Percentiles rank a stretch among this genome's conserved stretches.
Evolutionary conservation across 2,888 invertebrate species (phyloP).

Genomic region (Lasioglossum leucozonium): DNA sequence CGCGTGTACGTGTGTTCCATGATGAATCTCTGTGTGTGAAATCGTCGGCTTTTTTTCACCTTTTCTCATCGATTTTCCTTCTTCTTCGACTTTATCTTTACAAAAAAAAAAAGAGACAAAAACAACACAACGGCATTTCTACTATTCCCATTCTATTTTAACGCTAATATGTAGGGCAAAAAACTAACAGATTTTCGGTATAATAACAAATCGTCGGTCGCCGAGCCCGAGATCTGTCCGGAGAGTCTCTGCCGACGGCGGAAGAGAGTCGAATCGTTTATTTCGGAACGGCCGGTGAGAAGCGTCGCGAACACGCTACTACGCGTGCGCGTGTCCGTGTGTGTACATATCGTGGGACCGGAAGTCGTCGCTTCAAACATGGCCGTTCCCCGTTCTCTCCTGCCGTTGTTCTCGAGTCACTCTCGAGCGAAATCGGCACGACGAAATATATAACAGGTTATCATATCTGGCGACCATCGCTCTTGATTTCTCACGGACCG

Average conservation of each 20-base stretch:
- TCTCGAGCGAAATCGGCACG: conserved; percentile 55
- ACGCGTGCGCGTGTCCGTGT: too few species aligned
- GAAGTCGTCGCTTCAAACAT: neutral
- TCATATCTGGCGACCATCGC: conserved; percentile 68
- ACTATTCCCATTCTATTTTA: conserved; percentile 78
- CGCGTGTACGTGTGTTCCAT: neutral
- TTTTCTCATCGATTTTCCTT: conserved; percentile 8
- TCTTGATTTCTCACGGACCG: conserved; percentile 51
- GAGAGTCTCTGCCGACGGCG: neutral
- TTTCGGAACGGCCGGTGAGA: neutral
- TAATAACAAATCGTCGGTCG: conserved; percentile 79
- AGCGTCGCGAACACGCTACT: neutral
- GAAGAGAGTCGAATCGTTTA: neutral
- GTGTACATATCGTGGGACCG: neutral
- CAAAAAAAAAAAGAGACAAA: conserved; percentile 68
- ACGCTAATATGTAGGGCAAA: conserved; percentile 82
- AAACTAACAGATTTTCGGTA: conserved; percentile 82
- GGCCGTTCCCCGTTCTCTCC: neutral
- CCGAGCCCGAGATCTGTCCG: conserved; percentile 49
- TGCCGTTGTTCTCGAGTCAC: conserved; percentile 29
- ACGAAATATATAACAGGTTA: conserved; percentile 80
- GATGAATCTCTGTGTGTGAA: neutral
- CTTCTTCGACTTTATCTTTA: conserved; percentile 17
- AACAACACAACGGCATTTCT: conserved; percentile 80
- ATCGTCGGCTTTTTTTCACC: conserved; percentile 14